Percentiles rank a stretch among this genome's conserved stretches.
Evolutionary conservation across 2,888 invertebrate species (phyloP).

Genomic region (Drosophila demipolita): DNA sequence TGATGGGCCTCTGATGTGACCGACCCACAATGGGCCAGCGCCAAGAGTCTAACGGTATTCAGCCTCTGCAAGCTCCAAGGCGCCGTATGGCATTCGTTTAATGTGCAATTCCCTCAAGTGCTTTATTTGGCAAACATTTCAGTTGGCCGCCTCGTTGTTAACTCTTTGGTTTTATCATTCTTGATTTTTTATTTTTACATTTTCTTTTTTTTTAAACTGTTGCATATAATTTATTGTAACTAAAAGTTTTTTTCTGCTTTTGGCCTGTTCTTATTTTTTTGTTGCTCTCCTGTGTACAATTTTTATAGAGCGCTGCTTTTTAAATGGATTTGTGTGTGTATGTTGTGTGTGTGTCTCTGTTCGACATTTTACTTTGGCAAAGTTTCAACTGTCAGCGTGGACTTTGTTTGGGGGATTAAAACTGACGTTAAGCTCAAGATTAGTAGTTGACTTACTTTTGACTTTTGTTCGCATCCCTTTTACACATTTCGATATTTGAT

Average conservation of each 20-base stretch:
- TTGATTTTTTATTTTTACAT: constrained; percentile 2
- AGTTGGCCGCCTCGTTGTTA: constrained; percentile 67
- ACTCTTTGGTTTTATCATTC: constrained; percentile 57
- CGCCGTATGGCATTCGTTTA: constrained; percentile 60
- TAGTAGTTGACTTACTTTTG: constrained; percentile 70
- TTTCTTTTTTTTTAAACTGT: constrained; percentile 67
- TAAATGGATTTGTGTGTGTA: constrained; percentile 8
- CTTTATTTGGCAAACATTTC: constrained; percentile 75
- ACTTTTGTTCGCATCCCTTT: constrained; percentile 31
- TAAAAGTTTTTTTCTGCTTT: constrained; percentile 58
- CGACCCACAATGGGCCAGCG: constrained; percentile 9
- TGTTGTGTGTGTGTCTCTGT: constrained; percentile 21
- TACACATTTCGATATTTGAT: constrained; percentile 3
- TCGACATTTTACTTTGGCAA: constrained; percentile 59
- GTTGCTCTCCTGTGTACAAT: constrained; percentile 75
- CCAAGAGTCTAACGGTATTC: constrained; percentile 7
- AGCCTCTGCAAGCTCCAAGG: constrained; percentile 3
- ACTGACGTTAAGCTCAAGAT: constrained; percentile 73
- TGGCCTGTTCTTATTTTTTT: constrained; percentile 45
- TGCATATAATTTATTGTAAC: constrained; percentile 81
- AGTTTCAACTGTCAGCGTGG: constrained; percentile 69
- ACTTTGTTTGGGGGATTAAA: constrained; percentile 66
- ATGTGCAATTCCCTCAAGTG: constrained; percentile 79
- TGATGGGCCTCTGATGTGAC: constrained; percentile 61
- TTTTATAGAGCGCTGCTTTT: constrained; percentile 54